Conservation (phyloP, 2,113 vertebrate genomes). For the Ochotona princeps region DNA sequence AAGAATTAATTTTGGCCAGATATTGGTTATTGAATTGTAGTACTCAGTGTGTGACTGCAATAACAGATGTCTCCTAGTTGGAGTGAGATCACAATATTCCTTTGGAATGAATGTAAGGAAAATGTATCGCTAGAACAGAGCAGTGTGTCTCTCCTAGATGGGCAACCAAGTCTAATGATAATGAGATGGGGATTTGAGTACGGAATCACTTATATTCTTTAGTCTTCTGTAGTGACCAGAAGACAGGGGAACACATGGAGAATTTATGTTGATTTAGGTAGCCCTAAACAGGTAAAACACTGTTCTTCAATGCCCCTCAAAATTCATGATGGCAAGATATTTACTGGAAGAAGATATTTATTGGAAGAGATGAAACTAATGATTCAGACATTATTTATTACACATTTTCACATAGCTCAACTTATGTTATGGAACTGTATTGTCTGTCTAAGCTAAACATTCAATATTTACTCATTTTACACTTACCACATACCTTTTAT, state of each 20-base stretch:
- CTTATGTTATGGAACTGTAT: neutral
- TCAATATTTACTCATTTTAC: constrained; percentile 35
- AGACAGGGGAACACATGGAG: constrained; percentile 76
- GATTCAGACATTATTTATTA: neutral
- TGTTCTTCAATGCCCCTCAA: neutral
- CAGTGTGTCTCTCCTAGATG: accelerated
- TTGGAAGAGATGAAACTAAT: neutral
- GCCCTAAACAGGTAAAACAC: neutral
- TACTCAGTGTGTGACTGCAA: neutral
- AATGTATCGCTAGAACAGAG: neutral
- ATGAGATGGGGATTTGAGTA: neutral
- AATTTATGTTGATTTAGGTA: neutral
- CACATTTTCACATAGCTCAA: neutral
- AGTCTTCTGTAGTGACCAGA: neutral
- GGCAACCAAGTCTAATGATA: neutral
- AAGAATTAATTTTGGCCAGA: neutral
- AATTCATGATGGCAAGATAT: neutral
- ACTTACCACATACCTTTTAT: neutral
- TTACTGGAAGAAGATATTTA: constrained; percentile 11
- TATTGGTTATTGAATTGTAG: constrained; percentile 34
- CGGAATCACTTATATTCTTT: neutral
- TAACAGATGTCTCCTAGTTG: neutral
- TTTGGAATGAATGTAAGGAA: constrained; percentile 13
- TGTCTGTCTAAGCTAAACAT: neutral
- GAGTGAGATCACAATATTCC: neutral